Base-by-base conservation (phyloP, 2,113 vertebrate species). In the Malurus melanocephalus region DNA sequence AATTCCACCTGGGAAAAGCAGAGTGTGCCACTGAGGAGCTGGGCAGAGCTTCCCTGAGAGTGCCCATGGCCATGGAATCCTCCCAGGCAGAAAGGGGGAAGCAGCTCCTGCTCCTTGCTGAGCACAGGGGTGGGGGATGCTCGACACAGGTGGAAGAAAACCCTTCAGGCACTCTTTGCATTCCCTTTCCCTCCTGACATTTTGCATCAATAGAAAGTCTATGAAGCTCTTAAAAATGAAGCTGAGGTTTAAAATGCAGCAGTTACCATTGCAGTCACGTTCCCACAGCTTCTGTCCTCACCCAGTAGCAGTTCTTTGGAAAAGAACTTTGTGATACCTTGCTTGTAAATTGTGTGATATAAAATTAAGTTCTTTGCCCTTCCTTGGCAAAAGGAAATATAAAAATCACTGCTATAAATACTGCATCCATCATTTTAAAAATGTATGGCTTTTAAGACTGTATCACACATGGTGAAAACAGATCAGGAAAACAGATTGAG, bases 401-500 rank as follows among this genome's bases (percentile, higher is more conserved):
- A 88, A 84, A 93, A 94, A 79, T 52, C 83, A 32, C 60, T 69
- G 38, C 84, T 85, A 87, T 73, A 94, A 94, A 93, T 84, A 79
- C 55, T 30, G 35, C 55, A 82, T 66, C 80, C 62, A 64, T 87
- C 74, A 85, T 82, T 90, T 80, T 0, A 6, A 87, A 90, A 93
- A 90, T 56, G 40, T 90, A 93, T 93, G 69, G 74, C 71, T 93
- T 86, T 88, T 76, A 90, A 89, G 80, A 55, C 66, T 91, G 46
- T 66, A 89, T 88, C 90, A 73, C 77, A 82, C 62, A 76, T 92
- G 71, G 78, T 88, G 67, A 90, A 93, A 94, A 93, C 88, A 91
- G 94, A 93, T 88, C 94, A 93, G 48, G 83, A 88, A 96, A 96
- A 96, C 95, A 93, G 92, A 95, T 94, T 93, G 92, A 89, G 72